Percentiles rank a stretch among this genome's conserved stretches.
phyloP scores from a whole-genome alignment of 2,113 vertebrate genomes.

The Dolichotis patagonum region DNA sequence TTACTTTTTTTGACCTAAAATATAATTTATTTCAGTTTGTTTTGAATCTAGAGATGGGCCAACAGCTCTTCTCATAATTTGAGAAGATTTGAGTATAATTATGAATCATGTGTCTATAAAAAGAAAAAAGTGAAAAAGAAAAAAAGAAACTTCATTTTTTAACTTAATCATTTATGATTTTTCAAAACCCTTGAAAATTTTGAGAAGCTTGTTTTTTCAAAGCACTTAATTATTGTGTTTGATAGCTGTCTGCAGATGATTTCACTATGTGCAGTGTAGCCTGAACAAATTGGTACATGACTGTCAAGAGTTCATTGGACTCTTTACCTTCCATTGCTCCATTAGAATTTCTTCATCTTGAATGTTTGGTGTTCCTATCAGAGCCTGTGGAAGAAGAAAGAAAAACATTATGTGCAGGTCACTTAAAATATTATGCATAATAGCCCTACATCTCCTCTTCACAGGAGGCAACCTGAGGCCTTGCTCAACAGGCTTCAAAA shows the following conservation, averaged over 20 bases:
- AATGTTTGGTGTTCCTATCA: constrained; percentile 72
- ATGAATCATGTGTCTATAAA: constrained; percentile 32
- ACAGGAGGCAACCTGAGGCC: background rate
- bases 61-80: constrained; percentile 69
- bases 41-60: constrained; percentile 74
- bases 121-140: constrained; percentile 1
- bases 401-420: background rate
- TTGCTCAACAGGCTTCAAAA: background rate
- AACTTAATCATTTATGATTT: background rate
- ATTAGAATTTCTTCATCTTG: background rate
- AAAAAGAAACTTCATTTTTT: constrained; percentile 54
- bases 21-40: constrained; percentile 77
- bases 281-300: background rate
- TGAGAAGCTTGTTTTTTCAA: constrained; percentile 68
- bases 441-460: background rate
- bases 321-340: constrained; percentile 41
- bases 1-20: constrained; percentile 77
- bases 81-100: constrained; percentile 54
- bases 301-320: constrained; percentile 53
- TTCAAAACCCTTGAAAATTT: constrained; percentile 68
- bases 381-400: constrained; percentile 62
- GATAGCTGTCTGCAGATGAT: constrained; percentile 59
- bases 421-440: background rate
- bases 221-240: constrained; percentile 49
- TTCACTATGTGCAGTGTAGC: constrained; percentile 52